Conservation (phyloP, 2,888 invertebrate species). For the Ommatoiulus sabulosus region DNA sequence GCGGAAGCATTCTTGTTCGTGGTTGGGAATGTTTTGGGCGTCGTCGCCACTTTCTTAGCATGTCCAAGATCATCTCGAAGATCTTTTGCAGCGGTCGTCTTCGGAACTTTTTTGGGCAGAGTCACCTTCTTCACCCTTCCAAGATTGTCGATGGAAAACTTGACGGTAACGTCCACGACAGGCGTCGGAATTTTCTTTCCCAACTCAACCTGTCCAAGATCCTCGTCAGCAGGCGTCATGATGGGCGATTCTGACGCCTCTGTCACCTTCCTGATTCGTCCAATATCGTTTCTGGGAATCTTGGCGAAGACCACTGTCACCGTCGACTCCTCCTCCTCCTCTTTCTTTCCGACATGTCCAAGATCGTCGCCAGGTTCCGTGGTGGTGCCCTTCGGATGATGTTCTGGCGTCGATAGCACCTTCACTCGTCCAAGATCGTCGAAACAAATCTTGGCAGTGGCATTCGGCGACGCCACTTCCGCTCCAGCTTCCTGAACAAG, state of each 20-base stretch:
- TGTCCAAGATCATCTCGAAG: neutral
- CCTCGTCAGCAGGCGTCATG: no score
- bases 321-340: neutral
- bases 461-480: neutral
- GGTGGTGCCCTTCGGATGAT: neutral
- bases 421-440: neutral
- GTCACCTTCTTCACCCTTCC: conserved; percentile 2
- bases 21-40: neutral
- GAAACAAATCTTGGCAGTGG: neutral
- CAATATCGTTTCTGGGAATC: no score
- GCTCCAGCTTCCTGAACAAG: neutral
- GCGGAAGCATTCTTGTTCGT: neutral
- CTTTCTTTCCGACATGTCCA: neutral
- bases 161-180: neutral
- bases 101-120: neutral
- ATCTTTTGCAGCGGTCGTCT: neutral
- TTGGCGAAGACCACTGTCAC: neutral
- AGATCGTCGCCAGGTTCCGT: neutral
- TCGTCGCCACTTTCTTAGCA: neutral
- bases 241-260: no score
- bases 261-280: no score
- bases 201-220: neutral
- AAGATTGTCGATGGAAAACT: neutral
- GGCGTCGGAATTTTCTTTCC: neutral
- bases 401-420: neutral